Evolutionary conservation across 2,797 vertebrate genomes (phyloP).

Genomic region (Gila robusta): DNA sequence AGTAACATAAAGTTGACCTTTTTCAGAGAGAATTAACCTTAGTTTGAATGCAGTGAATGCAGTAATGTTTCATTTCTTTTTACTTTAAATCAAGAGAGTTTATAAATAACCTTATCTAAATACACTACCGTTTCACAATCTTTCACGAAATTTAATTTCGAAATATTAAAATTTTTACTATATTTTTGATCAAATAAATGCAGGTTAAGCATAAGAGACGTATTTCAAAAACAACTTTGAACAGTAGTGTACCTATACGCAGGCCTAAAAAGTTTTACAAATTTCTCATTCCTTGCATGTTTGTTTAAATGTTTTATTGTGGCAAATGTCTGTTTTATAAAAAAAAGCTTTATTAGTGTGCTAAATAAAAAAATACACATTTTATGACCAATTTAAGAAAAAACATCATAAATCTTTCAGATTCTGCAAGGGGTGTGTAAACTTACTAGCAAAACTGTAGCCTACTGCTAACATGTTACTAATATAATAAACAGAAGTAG

Average conservation of each 20-base stretch:
- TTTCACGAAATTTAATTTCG: background rate
- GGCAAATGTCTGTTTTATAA: background rate
- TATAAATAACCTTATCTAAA: background rate
- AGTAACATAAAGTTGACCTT: background rate
- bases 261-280: background rate
- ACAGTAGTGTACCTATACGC: background rate
- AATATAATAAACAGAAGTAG: slow-evolving; percentile 22
- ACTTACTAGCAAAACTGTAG: background rate
- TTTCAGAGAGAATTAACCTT: background rate
- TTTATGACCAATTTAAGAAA: background rate
- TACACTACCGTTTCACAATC: background rate
- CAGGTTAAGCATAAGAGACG: too few relatives aligned
- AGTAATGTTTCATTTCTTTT: background rate
- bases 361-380: background rate
- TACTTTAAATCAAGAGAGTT: background rate
- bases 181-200: background rate
- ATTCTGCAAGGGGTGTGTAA: background rate
- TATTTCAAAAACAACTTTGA: background rate
- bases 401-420: background rate
- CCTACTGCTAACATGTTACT: slow-evolving; percentile 16
- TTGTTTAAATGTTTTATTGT: background rate
- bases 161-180: too few relatives aligned
- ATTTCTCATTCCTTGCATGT: background rate
- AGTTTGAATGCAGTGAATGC: background rate
- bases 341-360: background rate